Evolutionary conservation across 2,888 invertebrate species (phyloP), one percentile per base, ranked within the genome.

Genomic region (Dicranocentrus wangi): DNA sequence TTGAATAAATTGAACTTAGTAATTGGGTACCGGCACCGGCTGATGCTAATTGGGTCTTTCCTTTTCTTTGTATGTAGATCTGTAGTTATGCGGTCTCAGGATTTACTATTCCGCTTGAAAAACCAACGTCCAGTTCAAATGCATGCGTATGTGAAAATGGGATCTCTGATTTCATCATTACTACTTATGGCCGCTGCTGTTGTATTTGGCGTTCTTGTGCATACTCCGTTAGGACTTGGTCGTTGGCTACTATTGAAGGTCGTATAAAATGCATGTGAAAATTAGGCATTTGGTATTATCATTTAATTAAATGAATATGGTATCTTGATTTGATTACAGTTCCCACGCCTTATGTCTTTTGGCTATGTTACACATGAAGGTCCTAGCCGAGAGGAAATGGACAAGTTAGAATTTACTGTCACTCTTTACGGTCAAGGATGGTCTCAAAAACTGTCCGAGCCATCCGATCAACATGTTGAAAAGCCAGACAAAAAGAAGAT

Each of bases 41-140:
- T n/a, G n/a, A n/a, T n/a, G n/a, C n/a, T n/a, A n/a, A n/a, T n/a
- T n/a, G n/a, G n/a, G n/a, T n/a, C n/a, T n/a, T n/a, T n/a, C n/a
- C n/a, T n/a, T n/a, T n/a, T n/a, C n/a, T n/a, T n/a, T n/a, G n/a
- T n/a, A n/a, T n/a, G n/a, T n/a, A 91, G 92, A 81, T 93, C 96
- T 1, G 93, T 98, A 0, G 92, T 94, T n/a, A 90, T 92, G 88
- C 91, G 98, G 61, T 93, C 95, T 0, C 97, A 98, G 88, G 91
- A 94, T 68, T 92, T 91, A 88, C 91, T 95, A 21, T 93, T 92
- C 88, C 92, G 93, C 53, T 88, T 90, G 0, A 91, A 92, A 0
- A 91, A 93, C 72, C 90, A 91, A 85, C 91, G 95, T 2, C 97
- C 98, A 0, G 92, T 92, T 7, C 96, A 97, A 89, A 91, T 94